Conservation (phyloP, 2,113 vertebrate genomes). For the Telmatochromis brachygnathus region DNA sequence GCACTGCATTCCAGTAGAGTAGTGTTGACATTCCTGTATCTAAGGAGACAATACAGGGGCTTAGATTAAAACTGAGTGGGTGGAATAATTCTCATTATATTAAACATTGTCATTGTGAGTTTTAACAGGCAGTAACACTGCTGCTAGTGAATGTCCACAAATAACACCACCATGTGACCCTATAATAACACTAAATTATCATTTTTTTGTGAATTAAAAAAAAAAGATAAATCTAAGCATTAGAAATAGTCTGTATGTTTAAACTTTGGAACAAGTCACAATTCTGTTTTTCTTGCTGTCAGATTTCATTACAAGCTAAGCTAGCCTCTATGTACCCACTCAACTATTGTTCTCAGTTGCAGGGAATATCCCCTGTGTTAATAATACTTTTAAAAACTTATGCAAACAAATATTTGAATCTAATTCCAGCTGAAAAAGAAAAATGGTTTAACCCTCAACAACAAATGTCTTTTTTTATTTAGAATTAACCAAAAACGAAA, state of each 20-base stretch:
- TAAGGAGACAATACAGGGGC: background rate
- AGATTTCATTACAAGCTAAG: background rate
- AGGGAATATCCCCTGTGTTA: background rate
- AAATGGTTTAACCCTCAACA: background rate
- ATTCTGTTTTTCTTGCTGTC: background rate
- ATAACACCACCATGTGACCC: background rate
- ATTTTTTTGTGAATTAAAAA: background rate
- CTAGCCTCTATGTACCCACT: background rate
- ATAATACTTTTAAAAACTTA: background rate
- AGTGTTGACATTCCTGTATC: background rate
- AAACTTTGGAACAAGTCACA: background rate
- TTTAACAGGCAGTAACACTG: background rate
- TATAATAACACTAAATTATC: background rate
- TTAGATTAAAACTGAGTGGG: background rate
- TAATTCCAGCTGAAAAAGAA: background rate
- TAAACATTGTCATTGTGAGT: background rate
- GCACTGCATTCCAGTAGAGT: background rate
- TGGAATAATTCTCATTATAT: background rate
- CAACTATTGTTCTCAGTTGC: background rate
- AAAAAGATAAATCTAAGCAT: background rate
- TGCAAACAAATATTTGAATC: background rate
- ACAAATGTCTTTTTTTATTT: background rate
- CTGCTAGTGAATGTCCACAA: background rate
- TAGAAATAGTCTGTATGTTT: background rate
- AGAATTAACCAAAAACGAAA: rapidly evolving